Evolutionary conservation across 1,140 invertebrate species (phyloP), one percentile per base, ranked within the genome.

Genomic region (Oreohelix idahoensis): DNA sequence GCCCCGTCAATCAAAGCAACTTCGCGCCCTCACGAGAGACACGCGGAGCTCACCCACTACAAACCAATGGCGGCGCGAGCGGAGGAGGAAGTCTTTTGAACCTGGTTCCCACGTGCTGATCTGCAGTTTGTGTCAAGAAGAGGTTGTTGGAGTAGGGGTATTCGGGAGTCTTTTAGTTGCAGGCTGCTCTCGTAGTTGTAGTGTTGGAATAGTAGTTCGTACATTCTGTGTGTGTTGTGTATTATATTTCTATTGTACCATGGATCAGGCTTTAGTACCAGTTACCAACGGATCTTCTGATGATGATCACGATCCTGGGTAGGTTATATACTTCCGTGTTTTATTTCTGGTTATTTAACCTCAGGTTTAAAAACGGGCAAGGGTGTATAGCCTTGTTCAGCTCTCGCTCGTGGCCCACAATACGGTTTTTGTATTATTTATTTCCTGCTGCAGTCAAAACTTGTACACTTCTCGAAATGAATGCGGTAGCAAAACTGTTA

Each of bases 241-340:
- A 36, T 63, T 66, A 35, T 78, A 58, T 66, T 66, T 79, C 63
- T 49, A 32, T 36, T 20, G 49, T 42, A 17, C 13, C 66, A 79
- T 79, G 77, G 77, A 79, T 63, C 77, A 79, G 32, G 77, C 77
- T 66, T 79, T 79, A 79, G 51, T 79, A 26, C 77, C 77, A 23
- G 53, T 79, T 23, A 79, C 77, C 51, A 79, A 79, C 29, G 77
- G 77, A 38, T 66, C 29, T 20, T 63, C 58, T 26, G 77, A 79
- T n/a, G 77, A 79, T 26, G 77, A 79, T 5, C 77, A 79, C 38
- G 77, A 79, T n/a, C 77, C 77, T 51, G 77, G 77, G 77, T 79
- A 79, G 26, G 77, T 11, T 11, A 58, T 20, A 58, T 58, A n/a
- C 10, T 23, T 58, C 23, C 17, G 23, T 23, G 10, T 10, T 58